Evolutionary conservation across 2,888 invertebrate genomes (phyloP), one percentile per base, ranked within the genome.

Genomic region (Drosophila nigritarsus): DNA sequence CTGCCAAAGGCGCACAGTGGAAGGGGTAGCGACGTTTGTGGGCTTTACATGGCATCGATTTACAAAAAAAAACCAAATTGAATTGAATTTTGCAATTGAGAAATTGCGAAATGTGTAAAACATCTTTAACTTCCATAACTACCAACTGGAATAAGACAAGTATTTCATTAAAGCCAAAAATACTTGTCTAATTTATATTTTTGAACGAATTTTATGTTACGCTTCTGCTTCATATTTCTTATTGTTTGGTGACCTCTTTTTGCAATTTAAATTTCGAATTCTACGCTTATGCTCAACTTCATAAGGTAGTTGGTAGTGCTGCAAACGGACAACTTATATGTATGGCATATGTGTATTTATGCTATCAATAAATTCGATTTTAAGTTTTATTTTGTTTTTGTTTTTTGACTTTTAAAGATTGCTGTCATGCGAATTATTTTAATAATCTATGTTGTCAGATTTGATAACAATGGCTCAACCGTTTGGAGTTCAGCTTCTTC

Each of bases 341-440:
- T 40, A 40, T 11, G 20, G 45, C 20, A 15, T 6, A 7, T 20
- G 0, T 45, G 7, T 27, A n/a, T 27, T 36, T 15, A 13, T 7
- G 6, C 3, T 29, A 29, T 30, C 2, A 40, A 40, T 29, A 7
- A 11, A 27, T 32, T 51, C 20, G 24, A n/a, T 13, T 18, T 13
- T 2, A 18, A 27, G 8, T 15, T 13, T 13, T 8, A 20, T 13
- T 62, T 24, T 7, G 15, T 51, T 24, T 40, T 15, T 9, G 13
- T 32, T 60, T 18, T 4, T 38, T 30, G 2, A 15, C 5, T 5
- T 38, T 38, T 27, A 20, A 8, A 32, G 48, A 54, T 54, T 71
- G 45, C 68, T 71, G 70, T 81, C 80, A 82, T 72, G 83, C 82
- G 81, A 89, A 81, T 73, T 85, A 87, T 86, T 89, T 89, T 88